A percentile compares a stretch with the other conserved stretches of the same genome.
Evolutionary conservation across 1,140 invertebrate genomes (phyloP).

Genomic region (Drosophila asahinai): DNA sequence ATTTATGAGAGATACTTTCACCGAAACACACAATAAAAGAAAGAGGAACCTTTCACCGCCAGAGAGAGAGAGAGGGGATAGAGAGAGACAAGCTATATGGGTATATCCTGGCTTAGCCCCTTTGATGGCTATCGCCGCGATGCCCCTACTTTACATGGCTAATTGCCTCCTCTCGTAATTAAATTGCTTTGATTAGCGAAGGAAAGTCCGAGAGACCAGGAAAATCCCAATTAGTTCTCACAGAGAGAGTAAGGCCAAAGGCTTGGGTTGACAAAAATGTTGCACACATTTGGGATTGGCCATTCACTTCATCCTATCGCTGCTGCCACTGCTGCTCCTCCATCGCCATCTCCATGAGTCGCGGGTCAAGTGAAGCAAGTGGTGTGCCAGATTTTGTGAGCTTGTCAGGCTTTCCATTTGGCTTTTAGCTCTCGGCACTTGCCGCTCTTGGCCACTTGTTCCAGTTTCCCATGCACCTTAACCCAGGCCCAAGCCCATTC

Average conservation of each 20-base stretch:
- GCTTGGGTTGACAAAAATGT: conserved; percentile 63
- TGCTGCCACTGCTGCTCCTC: background rate
- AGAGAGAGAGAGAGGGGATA: conserved; percentile 4
- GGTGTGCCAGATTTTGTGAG: conserved; percentile 76
- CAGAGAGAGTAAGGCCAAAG: conserved; percentile 30
- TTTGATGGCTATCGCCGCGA: conserved; percentile 62
- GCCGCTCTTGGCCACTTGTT: conserved; percentile 65
- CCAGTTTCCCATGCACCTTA: conserved; percentile 83
- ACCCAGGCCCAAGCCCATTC: conserved; percentile 76
- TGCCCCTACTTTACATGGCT: conserved; percentile 76
- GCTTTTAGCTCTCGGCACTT: conserved; percentile 15
- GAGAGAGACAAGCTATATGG: conserved; percentile 56
- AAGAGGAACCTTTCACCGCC: conserved; percentile 38
- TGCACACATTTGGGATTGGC: conserved; percentile 61
- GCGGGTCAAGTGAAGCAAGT: conserved; percentile 78
- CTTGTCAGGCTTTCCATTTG: conserved; percentile 77
- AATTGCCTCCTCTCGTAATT: conserved; percentile 74
- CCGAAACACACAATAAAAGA: conserved; percentile 59
- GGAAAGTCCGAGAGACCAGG: conserved; percentile 39
- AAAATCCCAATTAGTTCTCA: conserved; percentile 73
- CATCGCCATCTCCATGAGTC: conserved; percentile 7
- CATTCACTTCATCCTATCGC: conserved; percentile 59
- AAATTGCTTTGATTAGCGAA: conserved; percentile 77
- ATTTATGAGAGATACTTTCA: conserved; percentile 82
- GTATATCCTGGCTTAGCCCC: conserved; percentile 22